These are phyloP conservation scores for Lepidurus packardi DNA, from an alignment of 1,140 invertebrate genomes.

Conservation along the genomic window DNA sequence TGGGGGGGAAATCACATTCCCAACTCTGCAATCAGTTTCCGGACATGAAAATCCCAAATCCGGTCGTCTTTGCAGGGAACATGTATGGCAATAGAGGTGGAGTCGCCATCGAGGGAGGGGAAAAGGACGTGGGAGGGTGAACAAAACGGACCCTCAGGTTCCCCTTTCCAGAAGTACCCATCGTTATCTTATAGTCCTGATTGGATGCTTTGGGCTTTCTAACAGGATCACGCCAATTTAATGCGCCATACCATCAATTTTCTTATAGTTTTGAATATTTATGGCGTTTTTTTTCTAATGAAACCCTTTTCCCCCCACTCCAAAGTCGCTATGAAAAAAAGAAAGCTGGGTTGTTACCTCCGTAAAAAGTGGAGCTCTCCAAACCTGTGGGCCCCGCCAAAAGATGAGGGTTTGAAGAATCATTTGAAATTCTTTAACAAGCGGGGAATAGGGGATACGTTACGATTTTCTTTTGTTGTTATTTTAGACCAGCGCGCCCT, in stretches of 20 bases:
- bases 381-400: not conserved
- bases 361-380: not conserved
- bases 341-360: not conserved
- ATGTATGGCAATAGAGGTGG: too few species aligned
- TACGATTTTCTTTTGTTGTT: not conserved
- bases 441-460: not conserved
- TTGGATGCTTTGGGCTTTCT: not conserved
- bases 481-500: not conserved
- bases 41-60: too few species aligned
- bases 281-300: not conserved
- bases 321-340: not conserved
- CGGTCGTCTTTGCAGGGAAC: too few species aligned
- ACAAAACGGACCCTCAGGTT: not conserved
- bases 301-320: not conserved
- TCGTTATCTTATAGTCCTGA: not conserved
- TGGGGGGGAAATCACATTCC: too few species aligned
- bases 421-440: not conserved
- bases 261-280: not conserved
- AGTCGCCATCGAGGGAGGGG: not conserved
- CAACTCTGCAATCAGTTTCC: too few species aligned
- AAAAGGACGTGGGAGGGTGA: not conserved
- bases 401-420: not conserved
- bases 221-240: not conserved
- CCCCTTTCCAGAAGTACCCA: not conserved
- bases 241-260: not conserved